Percentiles rank a stretch among this genome's conserved stretches.
These are phyloP conservation scores for Fragum whitleyi DNA, from an alignment of 2,888 invertebrate genomes.

Conservation along the genomic window DNA sequence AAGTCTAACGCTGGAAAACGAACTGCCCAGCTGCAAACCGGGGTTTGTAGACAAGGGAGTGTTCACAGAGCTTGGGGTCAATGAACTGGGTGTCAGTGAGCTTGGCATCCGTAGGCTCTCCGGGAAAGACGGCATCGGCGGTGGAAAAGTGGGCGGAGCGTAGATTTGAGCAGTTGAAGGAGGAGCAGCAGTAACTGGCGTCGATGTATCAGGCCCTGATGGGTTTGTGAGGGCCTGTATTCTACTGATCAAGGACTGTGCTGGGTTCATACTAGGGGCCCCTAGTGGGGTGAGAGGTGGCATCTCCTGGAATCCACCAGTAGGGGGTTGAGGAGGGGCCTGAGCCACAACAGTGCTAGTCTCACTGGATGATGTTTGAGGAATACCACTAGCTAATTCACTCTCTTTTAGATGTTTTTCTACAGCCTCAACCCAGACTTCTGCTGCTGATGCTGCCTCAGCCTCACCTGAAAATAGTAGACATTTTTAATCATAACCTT, in stretches of 20 bases:
- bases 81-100: constrained; percentile 16
- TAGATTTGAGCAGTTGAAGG: constrained; percentile 41
- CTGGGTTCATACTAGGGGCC: constrained; percentile 21
- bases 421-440: constrained; percentile 36
- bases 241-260: not conserved
- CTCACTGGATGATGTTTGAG: not conserved
- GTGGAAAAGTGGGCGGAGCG: constrained; percentile 48
- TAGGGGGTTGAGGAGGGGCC: not conserved
- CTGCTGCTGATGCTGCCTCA: constrained; percentile 71
- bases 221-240: constrained; percentile 3
- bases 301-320: constrained; percentile 49
- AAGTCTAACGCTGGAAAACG: constrained; percentile 14
- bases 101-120: constrained; percentile 18
- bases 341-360: not conserved
- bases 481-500: too few species aligned
- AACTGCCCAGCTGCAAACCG: not conserved
- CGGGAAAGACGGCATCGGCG: constrained; percentile 43
- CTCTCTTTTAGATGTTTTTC: constrained; percentile 2
- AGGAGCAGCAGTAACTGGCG: constrained; percentile 13
- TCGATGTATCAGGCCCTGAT: constrained; percentile 1
- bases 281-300: constrained; percentile 26
- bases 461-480: constrained; percentile 56
- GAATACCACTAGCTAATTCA: constrained; percentile 3
- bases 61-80: not conserved
- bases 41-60: constrained; percentile 14